A percentile compares a stretch with the other conserved stretches of the same genome.
These are phyloP conservation scores for Cercopithecus neglectus DNA, from an alignment of 2,797 vertebrate species.

Conservation along the genomic window DNA sequence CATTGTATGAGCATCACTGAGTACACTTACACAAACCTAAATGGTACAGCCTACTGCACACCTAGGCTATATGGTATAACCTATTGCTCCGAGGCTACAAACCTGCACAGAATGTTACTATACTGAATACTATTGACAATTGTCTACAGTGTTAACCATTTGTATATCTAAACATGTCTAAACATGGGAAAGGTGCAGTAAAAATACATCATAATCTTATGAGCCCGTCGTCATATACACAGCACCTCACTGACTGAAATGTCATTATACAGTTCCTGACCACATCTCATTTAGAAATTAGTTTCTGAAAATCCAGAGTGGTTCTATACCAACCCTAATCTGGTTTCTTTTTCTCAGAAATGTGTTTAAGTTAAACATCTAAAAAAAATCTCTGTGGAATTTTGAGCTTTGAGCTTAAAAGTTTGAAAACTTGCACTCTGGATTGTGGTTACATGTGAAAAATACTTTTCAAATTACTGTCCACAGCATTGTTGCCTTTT, in stretches of 20 bases:
- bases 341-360: background rate
- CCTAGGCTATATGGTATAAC: background rate
- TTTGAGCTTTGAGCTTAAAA: background rate
- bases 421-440: background rate
- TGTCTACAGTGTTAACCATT: background rate
- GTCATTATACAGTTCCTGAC: background rate
- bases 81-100: background rate
- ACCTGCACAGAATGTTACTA: background rate
- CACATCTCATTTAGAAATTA: background rate
- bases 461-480: background rate
- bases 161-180: background rate
- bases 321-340: background rate
- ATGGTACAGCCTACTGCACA: background rate
- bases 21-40: background rate
- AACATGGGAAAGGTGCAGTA: background rate
- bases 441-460: background rate
- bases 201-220: background rate
- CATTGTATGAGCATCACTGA: background rate
- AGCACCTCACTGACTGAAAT: background rate
- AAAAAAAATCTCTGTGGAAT: conserved; percentile 24
- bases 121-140: background rate
- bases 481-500: background rate
- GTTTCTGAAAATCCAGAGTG: background rate
- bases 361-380: background rate
- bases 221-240: background rate